Evolutionary conservation across 2,113 vertebrate species (phyloP).

Genomic region (Ifrita kowaldi): DNA sequence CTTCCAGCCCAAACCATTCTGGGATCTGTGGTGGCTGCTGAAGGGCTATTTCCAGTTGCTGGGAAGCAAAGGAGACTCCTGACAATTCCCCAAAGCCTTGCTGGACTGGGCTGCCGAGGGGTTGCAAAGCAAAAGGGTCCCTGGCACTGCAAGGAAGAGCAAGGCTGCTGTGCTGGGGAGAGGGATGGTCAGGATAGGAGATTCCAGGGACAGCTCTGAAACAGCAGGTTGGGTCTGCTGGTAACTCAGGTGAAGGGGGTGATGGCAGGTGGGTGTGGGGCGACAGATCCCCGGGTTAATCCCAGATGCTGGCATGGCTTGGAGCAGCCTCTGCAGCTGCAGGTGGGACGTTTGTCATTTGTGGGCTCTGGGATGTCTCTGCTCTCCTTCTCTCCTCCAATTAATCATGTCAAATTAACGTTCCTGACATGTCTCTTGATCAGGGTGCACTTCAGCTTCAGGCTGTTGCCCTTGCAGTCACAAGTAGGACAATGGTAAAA

Average conservation of each 20-base stretch:
- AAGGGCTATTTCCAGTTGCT: not conserved
- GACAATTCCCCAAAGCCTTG: not conserved
- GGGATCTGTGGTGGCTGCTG: not conserved
- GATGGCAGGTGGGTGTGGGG: not conserved
- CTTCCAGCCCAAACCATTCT: not conserved
- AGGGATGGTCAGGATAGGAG: not conserved
- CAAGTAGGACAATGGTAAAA: not conserved
- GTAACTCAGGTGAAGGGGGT: not conserved
- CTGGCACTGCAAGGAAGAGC: not conserved
- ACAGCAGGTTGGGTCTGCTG: not conserved
- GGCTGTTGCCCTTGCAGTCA: not conserved
- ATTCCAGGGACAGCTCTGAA: not conserved
- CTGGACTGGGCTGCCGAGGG: not conserved
- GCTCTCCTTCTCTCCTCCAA: not conserved
- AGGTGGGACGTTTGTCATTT: not conserved
- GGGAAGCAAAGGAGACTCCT: accelerated
- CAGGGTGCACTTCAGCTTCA: not conserved
- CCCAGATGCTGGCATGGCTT: not conserved
- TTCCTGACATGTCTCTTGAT: accelerated
- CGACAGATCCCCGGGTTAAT: not conserved
- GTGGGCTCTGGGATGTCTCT: not conserved
- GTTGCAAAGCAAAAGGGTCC: not conserved
- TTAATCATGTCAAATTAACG: not conserved
- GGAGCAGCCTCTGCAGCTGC: not conserved
- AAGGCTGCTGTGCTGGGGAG: not conserved